Percentiles rank a stretch among this genome's conserved stretches.
Conservation (phyloP, 2,888 invertebrate genomes). For the Baccha elongata region DNA sequence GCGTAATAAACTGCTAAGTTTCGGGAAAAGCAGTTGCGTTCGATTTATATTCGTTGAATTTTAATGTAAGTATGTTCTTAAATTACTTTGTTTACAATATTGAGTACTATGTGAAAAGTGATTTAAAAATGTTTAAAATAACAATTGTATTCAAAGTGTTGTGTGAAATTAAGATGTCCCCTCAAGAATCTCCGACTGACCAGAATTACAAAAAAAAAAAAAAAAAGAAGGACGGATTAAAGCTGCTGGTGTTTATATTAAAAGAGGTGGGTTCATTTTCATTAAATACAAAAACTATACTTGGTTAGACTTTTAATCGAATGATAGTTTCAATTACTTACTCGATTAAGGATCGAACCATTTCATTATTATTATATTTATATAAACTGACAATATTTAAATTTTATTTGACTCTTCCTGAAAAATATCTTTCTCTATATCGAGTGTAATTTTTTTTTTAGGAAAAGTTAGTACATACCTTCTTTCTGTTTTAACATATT, state of each 20-base stretch:
- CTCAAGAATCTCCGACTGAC: not conserved
- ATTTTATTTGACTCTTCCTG: slow-evolving; percentile 11
- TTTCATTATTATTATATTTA: not conserved
- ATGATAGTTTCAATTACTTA: not conserved
- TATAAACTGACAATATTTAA: not conserved
- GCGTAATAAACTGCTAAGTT: slow-evolving; percentile 30
- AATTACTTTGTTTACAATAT: not conserved
- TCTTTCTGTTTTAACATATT: too few species aligned
- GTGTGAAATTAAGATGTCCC: not conserved
- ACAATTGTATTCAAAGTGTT: slow-evolving; percentile 6
- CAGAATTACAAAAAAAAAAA: not conserved
- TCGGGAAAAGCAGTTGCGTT: slow-evolving; percentile 38
- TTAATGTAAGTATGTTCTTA: slow-evolving; percentile 19
- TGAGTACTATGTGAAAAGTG: slow-evolving; percentile 12
- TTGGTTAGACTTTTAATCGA: slow-evolving; percentile 30
- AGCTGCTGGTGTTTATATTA: not conserved
- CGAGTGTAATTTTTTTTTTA: too few species aligned
- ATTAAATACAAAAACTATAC: not conserved
- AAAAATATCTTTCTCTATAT: not conserved
- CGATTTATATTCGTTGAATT: not conserved
- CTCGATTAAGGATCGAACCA: slow-evolving; percentile 26
- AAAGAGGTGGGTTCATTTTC: slow-evolving; percentile 40
- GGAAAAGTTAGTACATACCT: too few species aligned
- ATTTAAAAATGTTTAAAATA: not conserved
- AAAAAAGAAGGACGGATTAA: not conserved